Conservation (phyloP, 2,888 invertebrate genomes). For the Ariolimax columbianus region DNA sequence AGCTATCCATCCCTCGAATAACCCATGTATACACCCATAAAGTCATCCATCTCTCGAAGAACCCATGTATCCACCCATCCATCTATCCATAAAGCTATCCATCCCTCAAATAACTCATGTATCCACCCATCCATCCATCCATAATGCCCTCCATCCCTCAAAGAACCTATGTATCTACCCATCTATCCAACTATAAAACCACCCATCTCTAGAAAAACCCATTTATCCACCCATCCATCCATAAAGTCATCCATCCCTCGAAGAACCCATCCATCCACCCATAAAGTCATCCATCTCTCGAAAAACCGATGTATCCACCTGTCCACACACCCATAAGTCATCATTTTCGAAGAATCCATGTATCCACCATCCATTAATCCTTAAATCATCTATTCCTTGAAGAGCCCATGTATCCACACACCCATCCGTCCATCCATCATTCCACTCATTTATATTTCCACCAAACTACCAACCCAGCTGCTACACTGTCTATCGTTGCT, state of each 20-base stretch:
- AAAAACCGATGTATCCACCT: neutral
- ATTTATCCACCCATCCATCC: neutral
- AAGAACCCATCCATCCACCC: neutral
- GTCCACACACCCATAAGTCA: neutral
- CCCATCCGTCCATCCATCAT: neutral
- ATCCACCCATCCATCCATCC: neutral
- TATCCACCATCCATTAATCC: neutral
- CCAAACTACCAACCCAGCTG: no score
- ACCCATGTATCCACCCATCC: neutral
- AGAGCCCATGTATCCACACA: no score
- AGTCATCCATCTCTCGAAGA: neutral
- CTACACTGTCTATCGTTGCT: no score
- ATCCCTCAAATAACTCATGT: neutral
- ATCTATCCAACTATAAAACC: neutral
- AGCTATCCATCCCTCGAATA: neutral
- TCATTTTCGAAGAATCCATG: neutral
- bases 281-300: neutral
- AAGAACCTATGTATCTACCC: neutral
- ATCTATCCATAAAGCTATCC: neutral
- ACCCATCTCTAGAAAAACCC: neutral
- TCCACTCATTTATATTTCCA: neutral
- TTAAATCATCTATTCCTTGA: neutral
- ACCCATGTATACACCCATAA: neutral
- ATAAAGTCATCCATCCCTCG: neutral
- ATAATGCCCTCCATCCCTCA: neutral